A percentile compares a stretch with the other conserved stretches of the same genome.
Conservation (phyloP, 1,140 invertebrate genomes). For the Pseudomyrmex gracilis region DNA sequence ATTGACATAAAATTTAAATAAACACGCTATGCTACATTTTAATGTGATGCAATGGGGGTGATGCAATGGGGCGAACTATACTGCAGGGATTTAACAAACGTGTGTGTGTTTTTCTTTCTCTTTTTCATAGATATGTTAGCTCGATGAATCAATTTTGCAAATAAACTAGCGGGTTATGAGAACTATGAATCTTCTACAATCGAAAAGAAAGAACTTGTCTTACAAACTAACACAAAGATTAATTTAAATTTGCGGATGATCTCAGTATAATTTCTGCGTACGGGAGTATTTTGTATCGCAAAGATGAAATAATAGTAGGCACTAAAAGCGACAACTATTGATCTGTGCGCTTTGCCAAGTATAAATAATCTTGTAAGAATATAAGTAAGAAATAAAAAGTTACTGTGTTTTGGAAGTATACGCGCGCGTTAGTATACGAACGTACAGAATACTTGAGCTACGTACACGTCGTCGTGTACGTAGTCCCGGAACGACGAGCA, state of each 20-base stretch:
- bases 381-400: conserved; percentile 29
- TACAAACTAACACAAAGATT: conserved; percentile 7
- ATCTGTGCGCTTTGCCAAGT: conserved; percentile 43
- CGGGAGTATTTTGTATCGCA: neutral
- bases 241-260: conserved; percentile 22
- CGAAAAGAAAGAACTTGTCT: neutral
- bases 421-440: neutral
- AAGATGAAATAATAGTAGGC: conserved; percentile 15
- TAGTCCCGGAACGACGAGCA: conserved; percentile 11
- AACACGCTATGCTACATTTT: conserved; percentile 44
- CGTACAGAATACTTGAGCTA: neutral
- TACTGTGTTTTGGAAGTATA: neutral
- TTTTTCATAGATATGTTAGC: neutral
- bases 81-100: conserved; percentile 42
- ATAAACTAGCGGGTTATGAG: neutral
- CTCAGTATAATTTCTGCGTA: neutral
- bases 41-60: conserved; percentile 49
- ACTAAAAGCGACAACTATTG: conserved; percentile 38
- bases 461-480: conserved; percentile 16
- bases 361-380: conserved; percentile 55
- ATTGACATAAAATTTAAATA: conserved; percentile 55
- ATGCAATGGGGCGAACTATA: conserved; percentile 41
- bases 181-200: conserved; percentile 2
- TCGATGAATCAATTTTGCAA: neutral
- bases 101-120: neutral